phyloP scores from a whole-genome alignment of 2,888 invertebrate genomes.

The Sinotaia quadrata region DNA sequence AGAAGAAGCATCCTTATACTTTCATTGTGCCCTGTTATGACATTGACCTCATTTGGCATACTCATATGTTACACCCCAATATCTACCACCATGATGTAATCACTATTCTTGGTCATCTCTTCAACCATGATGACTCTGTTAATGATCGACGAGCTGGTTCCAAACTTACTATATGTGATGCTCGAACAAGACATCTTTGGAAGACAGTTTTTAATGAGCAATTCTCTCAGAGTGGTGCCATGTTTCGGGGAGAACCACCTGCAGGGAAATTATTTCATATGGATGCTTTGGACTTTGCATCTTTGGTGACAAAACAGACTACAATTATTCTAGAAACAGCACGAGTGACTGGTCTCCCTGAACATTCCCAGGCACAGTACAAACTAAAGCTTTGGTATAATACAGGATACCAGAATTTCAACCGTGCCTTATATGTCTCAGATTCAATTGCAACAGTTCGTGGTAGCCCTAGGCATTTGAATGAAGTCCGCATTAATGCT shows the following conservation, averaged over 20 bases:
- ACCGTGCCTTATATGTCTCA: conserved; percentile 38
- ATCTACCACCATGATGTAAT: conserved; percentile 60
- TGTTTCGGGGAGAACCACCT: conserved; percentile 74
- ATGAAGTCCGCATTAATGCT: conserved; percentile 36
- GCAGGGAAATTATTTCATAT: conserved; percentile 70
- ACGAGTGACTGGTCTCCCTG: conserved; percentile 46
- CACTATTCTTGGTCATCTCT: conserved; percentile 54
- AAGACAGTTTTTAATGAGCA: conserved; percentile 69
- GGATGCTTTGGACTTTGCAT: conserved; percentile 51
- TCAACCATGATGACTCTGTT: conserved; percentile 74
- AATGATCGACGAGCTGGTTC: conserved; percentile 72
- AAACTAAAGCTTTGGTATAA: conserved; percentile 56
- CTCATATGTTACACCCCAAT: conserved; percentile 72
- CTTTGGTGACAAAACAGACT: conserved; percentile 54
- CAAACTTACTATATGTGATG: conserved; percentile 71
- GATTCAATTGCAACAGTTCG: conserved; percentile 41
- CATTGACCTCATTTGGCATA: conserved; percentile 74
- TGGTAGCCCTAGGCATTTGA: conserved; percentile 37
- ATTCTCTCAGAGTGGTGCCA: conserved; percentile 71
- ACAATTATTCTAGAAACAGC: conserved; percentile 42
- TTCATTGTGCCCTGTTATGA: conserved; percentile 75
- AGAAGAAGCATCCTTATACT: conserved; percentile 68
- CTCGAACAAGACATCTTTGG: conserved; percentile 72
- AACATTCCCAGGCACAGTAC: conserved; percentile 50
- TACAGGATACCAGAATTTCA: conserved; percentile 46